phyloP scores from a whole-genome alignment of 1,140 invertebrate genomes.

The Glomeris maerens region DNA sequence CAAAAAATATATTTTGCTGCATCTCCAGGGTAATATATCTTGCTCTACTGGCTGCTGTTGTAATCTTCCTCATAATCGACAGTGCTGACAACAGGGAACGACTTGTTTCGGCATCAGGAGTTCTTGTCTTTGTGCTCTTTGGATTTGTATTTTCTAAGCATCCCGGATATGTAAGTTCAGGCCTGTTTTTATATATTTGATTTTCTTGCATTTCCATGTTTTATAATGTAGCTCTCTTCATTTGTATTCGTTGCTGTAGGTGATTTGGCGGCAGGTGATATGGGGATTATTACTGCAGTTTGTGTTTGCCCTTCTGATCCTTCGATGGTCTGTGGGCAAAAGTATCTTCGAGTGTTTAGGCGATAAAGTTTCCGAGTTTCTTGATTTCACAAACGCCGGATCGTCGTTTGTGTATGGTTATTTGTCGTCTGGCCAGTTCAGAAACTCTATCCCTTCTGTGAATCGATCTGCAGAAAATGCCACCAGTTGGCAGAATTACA shows the following conservation, averaged over 20 bases:
- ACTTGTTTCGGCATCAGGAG: slow-evolving; percentile 47
- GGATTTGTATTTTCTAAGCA: slow-evolving; percentile 43
- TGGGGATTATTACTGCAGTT: slow-evolving; percentile 75
- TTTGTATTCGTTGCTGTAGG: slow-evolving; percentile 28
- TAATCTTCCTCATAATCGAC: slow-evolving; percentile 48
- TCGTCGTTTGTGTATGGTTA: slow-evolving; percentile 74
- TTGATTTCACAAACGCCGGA: slow-evolving; percentile 60
- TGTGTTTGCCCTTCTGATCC: slow-evolving; percentile 64
- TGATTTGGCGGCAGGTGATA: slow-evolving; percentile 61
- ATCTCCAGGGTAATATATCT: slow-evolving; percentile 20
- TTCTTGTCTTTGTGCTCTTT: slow-evolving; percentile 35
- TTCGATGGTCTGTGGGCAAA: slow-evolving; percentile 65
- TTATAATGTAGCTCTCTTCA: not conserved
- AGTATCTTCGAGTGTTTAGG: slow-evolving; percentile 64
- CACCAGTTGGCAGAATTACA: no score
- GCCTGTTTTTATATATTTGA: slow-evolving; percentile 1
- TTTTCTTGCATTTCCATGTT: slow-evolving; percentile 3
- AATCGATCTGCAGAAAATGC: no score
- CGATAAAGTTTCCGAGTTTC: slow-evolving; percentile 51
- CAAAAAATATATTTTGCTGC: no score
- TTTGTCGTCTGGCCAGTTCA: slow-evolving; percentile 37
- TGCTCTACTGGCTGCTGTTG: slow-evolving; percentile 33
- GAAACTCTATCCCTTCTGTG: not conserved
- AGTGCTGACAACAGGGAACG: slow-evolving; percentile 36
- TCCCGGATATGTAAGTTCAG: slow-evolving; percentile 33